Evolutionary conservation across 2,888 invertebrate genomes (phyloP).

Genomic region (Tolmerus cingulatus): DNA sequence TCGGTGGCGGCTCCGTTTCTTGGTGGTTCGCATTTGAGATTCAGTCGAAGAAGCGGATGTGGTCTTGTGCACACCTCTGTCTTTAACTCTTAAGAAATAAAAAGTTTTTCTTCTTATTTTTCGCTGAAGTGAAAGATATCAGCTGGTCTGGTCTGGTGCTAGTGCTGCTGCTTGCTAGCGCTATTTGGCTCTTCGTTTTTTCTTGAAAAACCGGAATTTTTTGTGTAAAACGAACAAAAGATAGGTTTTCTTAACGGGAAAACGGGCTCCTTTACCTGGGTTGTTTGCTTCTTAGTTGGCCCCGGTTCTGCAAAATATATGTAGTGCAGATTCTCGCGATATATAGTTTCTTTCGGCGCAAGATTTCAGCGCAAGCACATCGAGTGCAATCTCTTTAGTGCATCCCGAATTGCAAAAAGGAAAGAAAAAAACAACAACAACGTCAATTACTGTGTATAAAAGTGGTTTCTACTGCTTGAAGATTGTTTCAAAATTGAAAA

Average conservation of each 20-base stretch:
- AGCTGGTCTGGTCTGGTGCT: neutral
- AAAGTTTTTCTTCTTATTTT: neutral
- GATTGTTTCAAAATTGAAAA: neutral
- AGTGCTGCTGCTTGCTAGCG: neutral
- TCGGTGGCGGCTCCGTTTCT: neutral
- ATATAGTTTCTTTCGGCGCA: neutral
- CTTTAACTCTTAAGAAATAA: neutral
- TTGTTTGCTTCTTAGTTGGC: neutral
- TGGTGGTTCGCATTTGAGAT: neutral
- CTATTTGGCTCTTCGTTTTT: neutral
- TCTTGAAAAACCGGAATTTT: slow-evolving; percentile 12
- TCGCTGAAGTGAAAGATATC: slow-evolving; percentile 15
- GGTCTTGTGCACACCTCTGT: neutral
- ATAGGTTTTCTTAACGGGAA: slow-evolving; percentile 20
- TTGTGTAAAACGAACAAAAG: slow-evolving; percentile 3
- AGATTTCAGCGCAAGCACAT: neutral
- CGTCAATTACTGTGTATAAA: neutral
- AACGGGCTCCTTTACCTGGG: slow-evolving; percentile 5
- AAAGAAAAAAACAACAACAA: neutral
- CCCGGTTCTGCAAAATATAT: neutral
- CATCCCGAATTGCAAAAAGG: neutral
- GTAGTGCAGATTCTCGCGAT: neutral
- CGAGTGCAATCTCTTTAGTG: neutral
- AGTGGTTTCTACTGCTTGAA: neutral
- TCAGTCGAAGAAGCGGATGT: neutral